Evolutionary conservation across 2,113 vertebrate species (phyloP).

Genomic region (Corydoras sp.): DNA sequence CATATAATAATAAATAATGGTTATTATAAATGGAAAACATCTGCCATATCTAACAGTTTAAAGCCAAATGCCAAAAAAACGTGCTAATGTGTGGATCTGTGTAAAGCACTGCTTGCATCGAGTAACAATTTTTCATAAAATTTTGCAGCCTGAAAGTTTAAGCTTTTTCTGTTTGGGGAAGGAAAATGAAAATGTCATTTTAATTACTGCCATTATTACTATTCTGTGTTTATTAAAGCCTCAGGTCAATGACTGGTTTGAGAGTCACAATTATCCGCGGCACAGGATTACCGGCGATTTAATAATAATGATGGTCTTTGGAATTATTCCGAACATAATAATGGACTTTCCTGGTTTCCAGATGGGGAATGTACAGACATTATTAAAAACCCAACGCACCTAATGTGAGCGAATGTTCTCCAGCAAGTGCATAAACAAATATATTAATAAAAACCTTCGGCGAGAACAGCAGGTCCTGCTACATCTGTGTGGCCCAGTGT

Average conservation of each 20-base stretch:
- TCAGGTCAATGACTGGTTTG: neutral
- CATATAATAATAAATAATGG: no score
- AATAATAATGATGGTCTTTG: neutral
- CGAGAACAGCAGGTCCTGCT: neutral
- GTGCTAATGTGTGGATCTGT: no score
- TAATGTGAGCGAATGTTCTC: neutral
- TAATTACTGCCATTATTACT: no score
- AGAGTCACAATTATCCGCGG: constrained; percentile 14
- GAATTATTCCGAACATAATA: constrained; percentile 1
- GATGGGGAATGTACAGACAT: constrained; percentile 3
- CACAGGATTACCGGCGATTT: constrained; percentile 8
- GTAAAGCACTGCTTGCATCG: no score
- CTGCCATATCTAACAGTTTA: no score
- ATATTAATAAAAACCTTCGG: constrained; percentile 5
- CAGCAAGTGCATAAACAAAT: constrained; percentile 1
- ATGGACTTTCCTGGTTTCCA: neutral
- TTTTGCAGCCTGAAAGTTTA: no score
- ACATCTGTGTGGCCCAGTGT: constrained; percentile 4
- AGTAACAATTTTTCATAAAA: no score
- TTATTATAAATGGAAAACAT: no score
- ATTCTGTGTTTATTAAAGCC: no score
- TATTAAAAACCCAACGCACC: neutral
- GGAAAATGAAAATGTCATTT: no score
- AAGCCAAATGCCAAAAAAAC: no score
- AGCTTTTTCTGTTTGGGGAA: no score